phyloP scores from a whole-genome alignment of 2,113 vertebrate species.

The Cyprinodon tularosa region DNA sequence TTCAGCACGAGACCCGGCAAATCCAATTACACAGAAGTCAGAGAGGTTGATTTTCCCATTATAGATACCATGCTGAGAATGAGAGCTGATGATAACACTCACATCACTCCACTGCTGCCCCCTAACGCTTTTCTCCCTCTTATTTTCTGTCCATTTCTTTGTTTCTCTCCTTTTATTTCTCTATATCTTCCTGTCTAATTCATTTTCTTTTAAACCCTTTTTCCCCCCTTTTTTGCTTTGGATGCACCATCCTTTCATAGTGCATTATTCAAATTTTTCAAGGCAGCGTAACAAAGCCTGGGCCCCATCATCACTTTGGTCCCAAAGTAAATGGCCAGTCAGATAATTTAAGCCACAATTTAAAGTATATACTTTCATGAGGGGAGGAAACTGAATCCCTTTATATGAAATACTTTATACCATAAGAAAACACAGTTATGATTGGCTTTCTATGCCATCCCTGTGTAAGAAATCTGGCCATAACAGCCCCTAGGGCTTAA shows the following conservation, averaged over 20 bases:
- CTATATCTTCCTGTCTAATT: conserved; percentile 68
- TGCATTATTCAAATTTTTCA: conserved; percentile 68
- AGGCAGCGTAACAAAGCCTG: conserved; percentile 60
- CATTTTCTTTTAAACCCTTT: conserved; percentile 56
- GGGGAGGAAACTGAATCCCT: too few relatives aligned
- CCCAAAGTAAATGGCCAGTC: conserved; percentile 43
- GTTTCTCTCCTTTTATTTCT: conserved; percentile 61
- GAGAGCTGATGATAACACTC: conserved; percentile 82
- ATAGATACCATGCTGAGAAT: conserved; percentile 85
- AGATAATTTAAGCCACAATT: conserved; percentile 30
- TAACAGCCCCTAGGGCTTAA: too few relatives aligned
- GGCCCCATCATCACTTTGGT: conserved; percentile 56
- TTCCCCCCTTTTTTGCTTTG: conserved; percentile 57
- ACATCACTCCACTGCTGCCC: conserved; percentile 72
- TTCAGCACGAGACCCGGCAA: conserved; percentile 86
- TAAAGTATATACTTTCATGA: background rate
- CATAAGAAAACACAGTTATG: too few relatives aligned
- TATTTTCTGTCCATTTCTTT: conserved; percentile 67
- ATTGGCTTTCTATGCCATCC: too few relatives aligned
- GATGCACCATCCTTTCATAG: conserved; percentile 60
- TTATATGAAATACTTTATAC: too few relatives aligned
- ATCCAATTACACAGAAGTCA: conserved; percentile 87
- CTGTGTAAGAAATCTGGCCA: too few relatives aligned
- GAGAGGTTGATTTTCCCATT: conserved; percentile 86
- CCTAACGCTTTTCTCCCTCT: conserved; percentile 44